Evolutionary conservation across 1,140 invertebrate species (phyloP).

Genomic region (Myzus persicae): DNA sequence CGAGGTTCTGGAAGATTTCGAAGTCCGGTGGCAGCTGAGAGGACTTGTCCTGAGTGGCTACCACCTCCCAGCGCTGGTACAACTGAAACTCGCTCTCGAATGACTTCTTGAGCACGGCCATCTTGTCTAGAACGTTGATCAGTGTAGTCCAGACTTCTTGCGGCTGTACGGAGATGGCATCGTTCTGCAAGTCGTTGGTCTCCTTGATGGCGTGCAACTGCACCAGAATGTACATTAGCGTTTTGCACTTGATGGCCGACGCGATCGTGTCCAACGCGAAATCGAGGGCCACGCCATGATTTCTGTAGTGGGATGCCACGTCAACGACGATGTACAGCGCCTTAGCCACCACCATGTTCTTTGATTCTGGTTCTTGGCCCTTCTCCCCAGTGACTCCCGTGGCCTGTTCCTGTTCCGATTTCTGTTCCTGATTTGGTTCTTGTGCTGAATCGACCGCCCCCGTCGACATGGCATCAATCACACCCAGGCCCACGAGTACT

Average conservation of each 20-base stretch:
- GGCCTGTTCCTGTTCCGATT: neutral
- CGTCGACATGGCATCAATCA: accelerated
- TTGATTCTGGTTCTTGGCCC: no score
- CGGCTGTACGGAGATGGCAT: neutral
- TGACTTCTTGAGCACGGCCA: neutral
- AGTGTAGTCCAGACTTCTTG: neutral
- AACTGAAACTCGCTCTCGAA: neutral
- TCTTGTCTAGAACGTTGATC: neutral
- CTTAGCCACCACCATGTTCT: no score
- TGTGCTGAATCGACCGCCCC: neutral
- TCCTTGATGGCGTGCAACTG: neutral
- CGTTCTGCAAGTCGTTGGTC: neutral
- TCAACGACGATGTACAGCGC: neutral
- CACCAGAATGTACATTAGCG: neutral
- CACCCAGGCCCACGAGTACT: neutral
- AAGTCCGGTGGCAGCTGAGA: neutral
- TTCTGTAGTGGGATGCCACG: neutral
- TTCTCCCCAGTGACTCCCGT: no score
- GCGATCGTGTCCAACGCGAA: neutral
- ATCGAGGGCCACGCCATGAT: neutral
- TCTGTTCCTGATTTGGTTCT: neutral
- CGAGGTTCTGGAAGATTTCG: neutral
- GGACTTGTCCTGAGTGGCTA: no score
- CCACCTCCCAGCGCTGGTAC: neutral
- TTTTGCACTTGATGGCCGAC: neutral